Evolutionary conservation across 37 sponge, comb jelly and placozoan species (phyloP).

Genomic region (Theonella swinhoei): DNA sequence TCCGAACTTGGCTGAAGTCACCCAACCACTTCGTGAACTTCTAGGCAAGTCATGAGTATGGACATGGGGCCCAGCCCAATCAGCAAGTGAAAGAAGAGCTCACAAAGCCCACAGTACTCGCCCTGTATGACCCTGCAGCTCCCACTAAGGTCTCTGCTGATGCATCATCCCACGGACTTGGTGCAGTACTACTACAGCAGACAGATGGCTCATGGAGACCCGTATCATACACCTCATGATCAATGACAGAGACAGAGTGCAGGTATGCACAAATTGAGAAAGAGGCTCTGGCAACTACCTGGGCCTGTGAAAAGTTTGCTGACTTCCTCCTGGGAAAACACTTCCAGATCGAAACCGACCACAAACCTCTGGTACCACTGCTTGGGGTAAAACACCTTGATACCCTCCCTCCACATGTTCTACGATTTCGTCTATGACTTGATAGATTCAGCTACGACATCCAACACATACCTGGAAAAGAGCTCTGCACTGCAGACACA

Average conservation of each 20-base stretch:
- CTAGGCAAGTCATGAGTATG: conserved; percentile 31
- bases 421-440: conserved; percentile 10
- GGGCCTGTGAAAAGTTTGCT: conserved; percentile 39
- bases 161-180: conserved; percentile 47
- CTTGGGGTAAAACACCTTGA: conserved; percentile 10
- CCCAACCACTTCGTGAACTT: conserved; percentile 45
- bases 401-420: conserved; percentile 5
- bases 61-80: conserved; percentile 31
- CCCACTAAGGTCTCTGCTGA: conserved; percentile 46
- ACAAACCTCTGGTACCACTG: conserved; percentile 34
- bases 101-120: conserved; percentile 20
- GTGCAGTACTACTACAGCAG: conserved; percentile 25
- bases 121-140: conserved; percentile 32
- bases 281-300: conserved; percentile 26
- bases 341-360: conserved; percentile 36
- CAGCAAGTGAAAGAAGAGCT: conserved; percentile 35
- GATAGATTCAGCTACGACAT: conserved; percentile 26
- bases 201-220: conserved; percentile 35
- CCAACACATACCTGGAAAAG: conserved; percentile 25
- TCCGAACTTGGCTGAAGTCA: conserved; percentile 28
- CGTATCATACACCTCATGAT: conserved; percentile 36
- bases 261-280: conserved; percentile 26
- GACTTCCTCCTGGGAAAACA: conserved; percentile 9
- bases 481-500: conserved; percentile 27
- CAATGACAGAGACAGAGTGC: conserved; percentile 31